Evolutionary conservation across 2,113 vertebrate genomes (phyloP), one percentile per base, ranked within the genome.

Genomic region (Microtus richardsoni): DNA sequence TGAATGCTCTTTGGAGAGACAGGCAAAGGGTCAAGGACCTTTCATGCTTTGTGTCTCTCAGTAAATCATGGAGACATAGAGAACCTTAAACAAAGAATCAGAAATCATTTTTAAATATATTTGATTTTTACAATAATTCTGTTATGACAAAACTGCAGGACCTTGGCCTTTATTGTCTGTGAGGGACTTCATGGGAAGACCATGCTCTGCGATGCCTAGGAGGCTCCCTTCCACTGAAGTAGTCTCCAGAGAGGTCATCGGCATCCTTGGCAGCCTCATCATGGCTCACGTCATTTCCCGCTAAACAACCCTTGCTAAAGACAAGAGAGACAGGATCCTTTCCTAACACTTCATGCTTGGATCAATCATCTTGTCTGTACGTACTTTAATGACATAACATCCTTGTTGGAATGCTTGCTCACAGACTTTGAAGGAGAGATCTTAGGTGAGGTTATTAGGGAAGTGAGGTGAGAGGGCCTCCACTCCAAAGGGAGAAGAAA

Each of bases 141-240:
- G 5, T 73, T 6, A 28, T 52, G 49, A n/a, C 39, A 41, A 62
- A 80, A 74, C 44, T 9, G 39, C 47, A 13, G 5, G 2, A 14
- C 24, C 22, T 21, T 47, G 66, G n/a, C 30, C 21, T 71, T 77
- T 73, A 47, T 12, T 26, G 21, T 16, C 54, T 28, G 17, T 44
- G 77, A 4, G 71, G 22, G 5, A 14, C 1, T 14, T 82, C 24
- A 21, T 17, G 2, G 13, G 21, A 24, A 58, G 44, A 47, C 39
- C n/a, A 13, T 7, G 36, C 7, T 8, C 49, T 24, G 13, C 12
- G 0, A 2, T 0, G 49, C n/a, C 0, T 22, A 14, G 62, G 75
- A 60, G 68, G 13, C 0, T 7, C 26, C 58, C 33, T n/a, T 26
- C 62, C 10, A 7, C 2, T 11, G 11, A 33, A 11, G 9, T 0